Evolutionary conservation across 2,888 invertebrate species (phyloP).

Genomic region (Rotaria macrura): DNA sequence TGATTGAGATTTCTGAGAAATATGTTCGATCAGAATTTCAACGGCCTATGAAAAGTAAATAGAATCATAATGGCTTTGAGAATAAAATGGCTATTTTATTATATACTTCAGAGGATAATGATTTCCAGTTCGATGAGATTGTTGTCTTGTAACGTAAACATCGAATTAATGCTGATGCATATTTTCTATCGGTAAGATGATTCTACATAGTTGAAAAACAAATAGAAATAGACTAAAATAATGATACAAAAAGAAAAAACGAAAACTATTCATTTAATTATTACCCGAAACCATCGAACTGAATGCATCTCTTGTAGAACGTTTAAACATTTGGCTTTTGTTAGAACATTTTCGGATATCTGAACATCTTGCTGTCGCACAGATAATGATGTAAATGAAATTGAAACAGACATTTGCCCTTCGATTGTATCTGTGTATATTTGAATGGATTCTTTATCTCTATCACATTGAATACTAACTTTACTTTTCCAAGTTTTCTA

Average conservation of each 20-base stretch:
- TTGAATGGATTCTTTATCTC: neutral
- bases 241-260: neutral
- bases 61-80: too few species aligned
- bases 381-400: neutral
- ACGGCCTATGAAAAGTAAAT: conserved; percentile 71
- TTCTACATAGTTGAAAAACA: neutral
- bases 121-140: neutral
- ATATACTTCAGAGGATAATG: neutral
- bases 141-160: conserved; percentile 2
- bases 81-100: too few species aligned
- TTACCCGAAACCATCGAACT: conserved; percentile 1
- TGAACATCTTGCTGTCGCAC: neutral
- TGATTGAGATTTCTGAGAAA: conserved; percentile 52
- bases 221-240: too few species aligned
- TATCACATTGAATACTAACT: neutral
- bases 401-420: neutral
- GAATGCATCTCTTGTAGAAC: conserved; percentile 66
- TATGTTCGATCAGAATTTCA: conserved; percentile 82
- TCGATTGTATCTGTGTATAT: neutral
- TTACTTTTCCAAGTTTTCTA: neutral
- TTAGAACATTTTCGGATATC: conserved; percentile 55
- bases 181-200: neutral
- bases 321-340: conserved; percentile 97
- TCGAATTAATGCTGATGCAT: neutral
- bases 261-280: neutral